Conservation (phyloP, 1,140 invertebrate genomes). For the Argopecten irradians region DNA sequence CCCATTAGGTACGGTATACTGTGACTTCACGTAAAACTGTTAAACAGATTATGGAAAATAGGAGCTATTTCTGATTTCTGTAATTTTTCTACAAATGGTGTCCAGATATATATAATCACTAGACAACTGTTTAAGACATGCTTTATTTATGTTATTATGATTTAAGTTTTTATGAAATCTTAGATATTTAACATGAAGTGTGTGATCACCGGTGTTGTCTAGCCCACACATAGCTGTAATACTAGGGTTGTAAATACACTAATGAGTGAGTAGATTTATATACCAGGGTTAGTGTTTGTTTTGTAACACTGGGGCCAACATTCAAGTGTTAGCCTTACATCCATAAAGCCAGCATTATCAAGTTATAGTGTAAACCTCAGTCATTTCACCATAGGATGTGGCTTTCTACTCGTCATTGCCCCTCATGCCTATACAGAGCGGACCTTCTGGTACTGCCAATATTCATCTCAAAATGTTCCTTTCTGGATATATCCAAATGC, state of each 20-base stretch:
- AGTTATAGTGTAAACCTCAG: background rate
- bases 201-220: background rate
- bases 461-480: too few relatives aligned
- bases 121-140: background rate
- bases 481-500: too few relatives aligned
- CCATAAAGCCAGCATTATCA: background rate
- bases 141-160: background rate
- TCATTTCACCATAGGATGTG: background rate
- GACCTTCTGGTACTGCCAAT: too few relatives aligned
- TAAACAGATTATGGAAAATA: background rate
- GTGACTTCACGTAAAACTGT: too few relatives aligned
- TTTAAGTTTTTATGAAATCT: background rate
- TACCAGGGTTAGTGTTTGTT: background rate
- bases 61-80: background rate
- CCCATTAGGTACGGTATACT: too few relatives aligned
- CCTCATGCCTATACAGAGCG: too few relatives aligned
- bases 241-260: background rate
- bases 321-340: background rate
- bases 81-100: background rate
- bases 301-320: background rate
- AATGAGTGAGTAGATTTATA: background rate
- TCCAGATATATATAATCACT: background rate
- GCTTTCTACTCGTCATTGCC: too few relatives aligned
- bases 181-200: too few relatives aligned
- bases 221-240: background rate